Evolutionary conservation across 1,140 invertebrate genomes (phyloP), one percentile per base, ranked within the genome.

Genomic region (Drosophila jambulina): DNA sequence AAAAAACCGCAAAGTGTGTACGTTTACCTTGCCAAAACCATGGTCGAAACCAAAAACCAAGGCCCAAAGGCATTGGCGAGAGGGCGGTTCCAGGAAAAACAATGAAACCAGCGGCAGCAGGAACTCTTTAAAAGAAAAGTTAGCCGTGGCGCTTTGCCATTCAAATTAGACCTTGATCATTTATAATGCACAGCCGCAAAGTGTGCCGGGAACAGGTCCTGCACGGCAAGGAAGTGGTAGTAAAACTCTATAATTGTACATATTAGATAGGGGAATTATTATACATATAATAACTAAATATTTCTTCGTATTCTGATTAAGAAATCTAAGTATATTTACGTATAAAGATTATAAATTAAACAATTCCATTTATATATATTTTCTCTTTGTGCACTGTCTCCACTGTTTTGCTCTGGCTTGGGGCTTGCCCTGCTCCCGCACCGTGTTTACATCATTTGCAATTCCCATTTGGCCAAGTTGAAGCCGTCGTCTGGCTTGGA

Each of bases 391-490:
- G 46, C 32, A 68, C 19, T 40, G 40, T 27, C 46, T 46, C 17
- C 25, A 69, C 10, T 21, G 4, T 58, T 21, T 13, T 40, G 12
- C 19, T 25, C 12, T 38, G 25, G 29, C 25, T 36, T 12, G 8
- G 25, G 21, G 38, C 65, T 48, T 23, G 23, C 25, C 45, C 29
- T 21, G 45, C 21, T n/a, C 34, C 65, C 60, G 27, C 29, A 36
- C 48, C 65, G 69, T 72, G 70, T 80, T 80, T 80, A 74, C 56
- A 58, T 67, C 70, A 75, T 80, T 80, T 80, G 63, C 62, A 80
- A 75, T 75, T 80, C 58, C 56, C 69, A 80, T 43, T 80, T 27
- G 56, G 74, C 56, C 60, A 60, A 79, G 67, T 65, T 56, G 29
- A 64, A 58, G 67, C 32, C 34, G 67, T 78, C 65, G 75, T 78